Evolutionary conservation across 2,797 vertebrate genomes (phyloP).

Genomic region (Eutrigla gurnardus): DNA sequence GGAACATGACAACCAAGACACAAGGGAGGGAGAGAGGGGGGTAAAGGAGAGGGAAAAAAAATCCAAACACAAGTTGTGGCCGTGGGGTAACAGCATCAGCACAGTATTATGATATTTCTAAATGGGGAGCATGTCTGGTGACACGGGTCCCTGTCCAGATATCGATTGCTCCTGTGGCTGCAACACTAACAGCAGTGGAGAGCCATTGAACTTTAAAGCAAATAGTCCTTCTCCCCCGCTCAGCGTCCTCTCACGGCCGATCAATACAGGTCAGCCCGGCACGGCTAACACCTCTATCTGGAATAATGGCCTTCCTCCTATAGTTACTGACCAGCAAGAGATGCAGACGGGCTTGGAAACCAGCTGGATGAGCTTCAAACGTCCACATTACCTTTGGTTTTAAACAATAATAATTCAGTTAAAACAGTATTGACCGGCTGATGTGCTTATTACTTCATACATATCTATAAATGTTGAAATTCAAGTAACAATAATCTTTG

Average conservation of each 20-base stretch:
- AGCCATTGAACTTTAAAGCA: slow-evolving; percentile 86
- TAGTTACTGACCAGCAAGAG: slow-evolving; percentile 72
- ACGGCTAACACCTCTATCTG: slow-evolving; percentile 80
- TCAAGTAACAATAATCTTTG: slow-evolving; percentile 11
- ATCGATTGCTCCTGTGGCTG: slow-evolving; percentile 78
- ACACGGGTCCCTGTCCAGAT: slow-evolving; percentile 81
- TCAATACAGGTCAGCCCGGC: slow-evolving; percentile 73
- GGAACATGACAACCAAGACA: slow-evolving; percentile 69
- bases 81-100: slow-evolving; percentile 73
- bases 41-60: slow-evolving; percentile 43
- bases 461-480: slow-evolving; percentile 17
- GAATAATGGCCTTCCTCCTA: slow-evolving; percentile 72
- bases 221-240: slow-evolving; percentile 84
- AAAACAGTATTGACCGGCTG: not conserved
- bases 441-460: not conserved
- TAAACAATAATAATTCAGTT: not conserved
- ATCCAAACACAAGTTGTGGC: slow-evolving; percentile 67
- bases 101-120: slow-evolving; percentile 85
- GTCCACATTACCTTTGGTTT: not conserved
- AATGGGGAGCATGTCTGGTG: slow-evolving; percentile 83
- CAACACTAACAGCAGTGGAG: slow-evolving; percentile 82
- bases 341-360: slow-evolving; percentile 44
- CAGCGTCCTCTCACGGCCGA: slow-evolving; percentile 76
- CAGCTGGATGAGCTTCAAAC: slow-evolving; percentile 8
- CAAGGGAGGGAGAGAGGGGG: slow-evolving; percentile 45